phyloP scores from a whole-genome alignment of 2,888 invertebrate species.

The Plagodis dolabraria region DNA sequence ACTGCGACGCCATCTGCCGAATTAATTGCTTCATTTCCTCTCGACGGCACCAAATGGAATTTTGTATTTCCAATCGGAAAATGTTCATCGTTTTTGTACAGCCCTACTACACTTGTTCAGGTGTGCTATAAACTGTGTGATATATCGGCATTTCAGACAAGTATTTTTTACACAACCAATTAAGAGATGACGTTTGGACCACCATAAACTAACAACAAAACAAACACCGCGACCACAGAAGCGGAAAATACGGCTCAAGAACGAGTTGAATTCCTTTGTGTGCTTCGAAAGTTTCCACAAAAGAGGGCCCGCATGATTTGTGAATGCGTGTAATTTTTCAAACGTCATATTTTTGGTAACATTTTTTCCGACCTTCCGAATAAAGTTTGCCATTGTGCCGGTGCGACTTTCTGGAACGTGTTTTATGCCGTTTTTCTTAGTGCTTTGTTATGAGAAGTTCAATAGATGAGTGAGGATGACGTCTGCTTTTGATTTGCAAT shows the following conservation, averaged over 20 bases:
- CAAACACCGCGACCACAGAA: constrained; percentile 44
- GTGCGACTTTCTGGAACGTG: constrained; percentile 73
- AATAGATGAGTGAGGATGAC: constrained; percentile 64
- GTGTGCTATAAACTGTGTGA: constrained; percentile 69
- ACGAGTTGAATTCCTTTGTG: constrained; percentile 77
- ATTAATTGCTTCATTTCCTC: constrained; percentile 85
- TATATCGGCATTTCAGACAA: constrained; percentile 64
- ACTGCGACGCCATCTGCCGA: constrained; percentile 83
- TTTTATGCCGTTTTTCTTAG: constrained; percentile 59
- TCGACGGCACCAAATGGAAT: constrained; percentile 81
- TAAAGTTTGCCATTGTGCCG: constrained; percentile 78
- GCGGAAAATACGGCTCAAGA: constrained; percentile 67
- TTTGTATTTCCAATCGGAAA: constrained; percentile 79
- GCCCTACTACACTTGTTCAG: constrained; percentile 64
- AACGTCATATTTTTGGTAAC: constrained; percentile 83
- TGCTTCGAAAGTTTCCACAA: constrained; percentile 74
- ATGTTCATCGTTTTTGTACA: constrained; percentile 70
- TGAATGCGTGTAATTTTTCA: constrained; percentile 85
- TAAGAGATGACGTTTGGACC: constrained; percentile 35
- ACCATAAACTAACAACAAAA: constrained; percentile 42
- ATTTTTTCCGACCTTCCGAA: constrained; percentile 69
- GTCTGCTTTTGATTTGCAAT: constrained; percentile 59
- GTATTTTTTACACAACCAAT: constrained; percentile 34
- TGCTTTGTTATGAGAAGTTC: constrained; percentile 70
- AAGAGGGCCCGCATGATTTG: constrained; percentile 81